phyloP scores from a whole-genome alignment of 2,113 vertebrate genomes.

The Aleadryas rufinucha region DNA sequence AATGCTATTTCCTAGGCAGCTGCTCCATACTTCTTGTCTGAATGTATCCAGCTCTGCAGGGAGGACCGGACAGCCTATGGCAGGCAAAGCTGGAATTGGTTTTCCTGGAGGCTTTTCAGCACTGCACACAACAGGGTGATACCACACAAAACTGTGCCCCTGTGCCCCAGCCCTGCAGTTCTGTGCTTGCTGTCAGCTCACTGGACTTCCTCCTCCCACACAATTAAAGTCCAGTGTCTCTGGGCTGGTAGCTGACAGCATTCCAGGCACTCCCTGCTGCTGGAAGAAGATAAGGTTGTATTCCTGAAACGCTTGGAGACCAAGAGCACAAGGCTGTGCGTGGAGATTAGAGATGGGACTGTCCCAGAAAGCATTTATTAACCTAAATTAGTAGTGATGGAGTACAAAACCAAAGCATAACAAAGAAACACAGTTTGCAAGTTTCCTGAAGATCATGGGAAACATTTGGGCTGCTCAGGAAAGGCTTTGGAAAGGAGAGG shows the following conservation, averaged over 20 bases:
- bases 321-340: not conserved
- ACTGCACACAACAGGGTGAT: not conserved
- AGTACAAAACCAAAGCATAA: not conserved
- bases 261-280: not conserved
- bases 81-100: not conserved
- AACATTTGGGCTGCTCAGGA: not conserved
- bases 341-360: not conserved
- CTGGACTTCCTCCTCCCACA: not conserved
- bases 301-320: not conserved
- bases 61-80: not conserved
- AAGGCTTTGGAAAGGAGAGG: not conserved
- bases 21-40: not conserved
- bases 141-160: not conserved
- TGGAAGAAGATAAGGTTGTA: not conserved
- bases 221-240: not conserved
- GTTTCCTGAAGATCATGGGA: not conserved
- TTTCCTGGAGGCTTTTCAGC: not conserved
- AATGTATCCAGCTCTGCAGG: not conserved
- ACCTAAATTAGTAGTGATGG: not conserved
- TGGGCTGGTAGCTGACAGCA: not conserved
- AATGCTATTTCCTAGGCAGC: not conserved
- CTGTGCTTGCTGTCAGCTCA: not conserved
- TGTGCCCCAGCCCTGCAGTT: not conserved
- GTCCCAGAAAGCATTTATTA: not conserved
- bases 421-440: not conserved